phyloP scores from a whole-genome alignment of 2,888 invertebrate species.

The Trissolcus brochymenae region DNA sequence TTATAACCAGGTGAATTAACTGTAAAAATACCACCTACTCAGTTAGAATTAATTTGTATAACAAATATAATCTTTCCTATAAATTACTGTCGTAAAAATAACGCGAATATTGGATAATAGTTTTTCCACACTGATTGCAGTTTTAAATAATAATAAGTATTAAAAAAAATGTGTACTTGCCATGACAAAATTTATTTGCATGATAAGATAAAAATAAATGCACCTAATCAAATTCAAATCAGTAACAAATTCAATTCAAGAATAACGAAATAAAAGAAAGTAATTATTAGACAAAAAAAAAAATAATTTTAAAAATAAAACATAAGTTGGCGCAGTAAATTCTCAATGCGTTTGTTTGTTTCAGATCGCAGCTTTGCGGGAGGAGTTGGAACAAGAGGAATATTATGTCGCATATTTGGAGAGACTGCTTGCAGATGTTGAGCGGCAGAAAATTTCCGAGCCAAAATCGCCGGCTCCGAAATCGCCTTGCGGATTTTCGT shows the following conservation, averaged over 20 bases:
- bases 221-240: not conserved
- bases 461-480: slow-evolving; percentile 71
- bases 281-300: too few species aligned
- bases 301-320: not conserved
- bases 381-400: slow-evolving; percentile 92
- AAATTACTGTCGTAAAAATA: slow-evolving; percentile 6
- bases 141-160: slow-evolving; percentile 22
- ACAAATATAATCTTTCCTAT: too few species aligned
- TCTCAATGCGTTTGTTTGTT: slow-evolving; percentile 15
- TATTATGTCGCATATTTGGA: slow-evolving; percentile 94
- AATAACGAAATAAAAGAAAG: too few species aligned
- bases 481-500: slow-evolving; percentile 59
- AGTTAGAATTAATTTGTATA: slow-evolving; percentile 5
- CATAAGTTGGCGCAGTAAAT: not conserved
- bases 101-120: slow-evolving; percentile 23
- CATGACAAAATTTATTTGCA: slow-evolving; percentile 22
- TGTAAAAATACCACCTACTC: too few species aligned
- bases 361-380: slow-evolving; percentile 83
- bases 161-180: slow-evolving; percentile 23
- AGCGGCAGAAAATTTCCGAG: slow-evolving; percentile 83
- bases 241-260: too few species aligned
- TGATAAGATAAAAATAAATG: slow-evolving; percentile 21
- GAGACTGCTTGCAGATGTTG: slow-evolving; percentile 89
- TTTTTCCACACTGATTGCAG: slow-evolving; percentile 8
- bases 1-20: too few species aligned